These are phyloP conservation scores for Pionites leucogaster DNA, from an alignment of 2,113 vertebrate genomes.

Conservation along the genomic window DNA sequence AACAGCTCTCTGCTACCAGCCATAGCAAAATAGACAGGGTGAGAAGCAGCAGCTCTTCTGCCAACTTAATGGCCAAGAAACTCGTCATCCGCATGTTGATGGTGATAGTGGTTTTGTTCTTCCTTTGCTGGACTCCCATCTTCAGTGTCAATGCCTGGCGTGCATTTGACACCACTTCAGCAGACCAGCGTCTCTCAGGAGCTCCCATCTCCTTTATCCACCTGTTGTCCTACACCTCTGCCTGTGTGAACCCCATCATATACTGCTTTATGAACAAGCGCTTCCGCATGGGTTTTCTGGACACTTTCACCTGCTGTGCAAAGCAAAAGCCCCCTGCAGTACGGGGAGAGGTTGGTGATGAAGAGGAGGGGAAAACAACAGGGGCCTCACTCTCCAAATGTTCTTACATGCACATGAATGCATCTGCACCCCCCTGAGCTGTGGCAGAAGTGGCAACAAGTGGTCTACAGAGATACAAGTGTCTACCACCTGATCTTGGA, in stretches of 20 bases:
- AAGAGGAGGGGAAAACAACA: slow-evolving; percentile 79
- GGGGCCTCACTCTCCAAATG: slow-evolving; percentile 78
- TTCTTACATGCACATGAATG: slow-evolving; percentile 77
- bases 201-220: slow-evolving; percentile 98
- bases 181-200: slow-evolving; percentile 86
- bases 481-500: neutral
- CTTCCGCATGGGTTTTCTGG: slow-evolving; percentile 87
- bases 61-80: slow-evolving; percentile 95
- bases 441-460: neutral
- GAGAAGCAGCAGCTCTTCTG: slow-evolving; percentile 82
- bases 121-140: slow-evolving; percentile 96
- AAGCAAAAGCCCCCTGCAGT: neutral
- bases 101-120: slow-evolving; percentile 94
- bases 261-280: slow-evolving; percentile 99
- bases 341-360: slow-evolving; percentile 62
- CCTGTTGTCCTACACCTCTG: slow-evolving; percentile 93
- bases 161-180: slow-evolving; percentile 84
- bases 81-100: slow-evolving; percentile 96
- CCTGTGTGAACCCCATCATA: slow-evolving; percentile 96
- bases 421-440: slow-evolving; percentile 72
- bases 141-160: slow-evolving; percentile 95
- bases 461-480: neutral
- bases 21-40: slow-evolving; percentile 69
- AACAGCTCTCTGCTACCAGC: slow-evolving; percentile 39
- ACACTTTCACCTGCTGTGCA: slow-evolving; percentile 86